Conservation (phyloP, 1,140 invertebrate species). For the Aphaenogaster floridana region DNA sequence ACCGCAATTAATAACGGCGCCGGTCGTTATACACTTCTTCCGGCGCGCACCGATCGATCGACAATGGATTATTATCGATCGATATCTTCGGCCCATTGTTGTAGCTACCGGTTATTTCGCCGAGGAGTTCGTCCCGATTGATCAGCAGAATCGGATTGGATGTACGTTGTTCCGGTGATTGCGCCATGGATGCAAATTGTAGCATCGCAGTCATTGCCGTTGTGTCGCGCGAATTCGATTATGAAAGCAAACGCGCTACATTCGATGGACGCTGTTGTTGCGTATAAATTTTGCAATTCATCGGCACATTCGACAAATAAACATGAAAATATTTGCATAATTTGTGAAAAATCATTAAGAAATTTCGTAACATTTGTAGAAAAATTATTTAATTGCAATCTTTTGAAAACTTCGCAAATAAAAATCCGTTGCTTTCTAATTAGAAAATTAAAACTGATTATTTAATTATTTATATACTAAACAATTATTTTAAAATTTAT, state of each 20-base stretch:
- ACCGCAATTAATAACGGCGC: conserved; percentile 54
- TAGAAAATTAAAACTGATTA: neutral
- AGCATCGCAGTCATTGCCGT: neutral
- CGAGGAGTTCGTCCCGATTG: conserved; percentile 34
- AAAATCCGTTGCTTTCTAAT: neutral
- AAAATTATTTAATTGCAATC: neutral
- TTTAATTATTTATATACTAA: neutral
- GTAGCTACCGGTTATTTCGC: neutral
- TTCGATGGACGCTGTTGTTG: neutral
- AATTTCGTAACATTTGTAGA: neutral
- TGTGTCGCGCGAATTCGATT: conserved; percentile 34
- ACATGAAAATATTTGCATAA: conserved; percentile 17
- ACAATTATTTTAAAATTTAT: neutral
- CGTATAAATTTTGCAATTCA: conserved; percentile 29
- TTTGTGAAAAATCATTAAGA: conserved; percentile 31
- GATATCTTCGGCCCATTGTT: conserved; percentile 38
- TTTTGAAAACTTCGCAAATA: neutral
- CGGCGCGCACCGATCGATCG: conserved; percentile 35
- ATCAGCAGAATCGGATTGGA: conserved; percentile 42
- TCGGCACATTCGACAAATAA: neutral
- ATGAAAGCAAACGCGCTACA: conserved; percentile 34
- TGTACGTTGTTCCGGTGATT: conserved; percentile 39
- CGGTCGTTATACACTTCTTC: conserved; percentile 48
- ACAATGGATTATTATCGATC: conserved; percentile 49
- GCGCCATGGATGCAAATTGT: conserved; percentile 43